Base-by-base conservation (phyloP, 1,140 invertebrate species). In the Drosophila quadrilineata region DNA sequence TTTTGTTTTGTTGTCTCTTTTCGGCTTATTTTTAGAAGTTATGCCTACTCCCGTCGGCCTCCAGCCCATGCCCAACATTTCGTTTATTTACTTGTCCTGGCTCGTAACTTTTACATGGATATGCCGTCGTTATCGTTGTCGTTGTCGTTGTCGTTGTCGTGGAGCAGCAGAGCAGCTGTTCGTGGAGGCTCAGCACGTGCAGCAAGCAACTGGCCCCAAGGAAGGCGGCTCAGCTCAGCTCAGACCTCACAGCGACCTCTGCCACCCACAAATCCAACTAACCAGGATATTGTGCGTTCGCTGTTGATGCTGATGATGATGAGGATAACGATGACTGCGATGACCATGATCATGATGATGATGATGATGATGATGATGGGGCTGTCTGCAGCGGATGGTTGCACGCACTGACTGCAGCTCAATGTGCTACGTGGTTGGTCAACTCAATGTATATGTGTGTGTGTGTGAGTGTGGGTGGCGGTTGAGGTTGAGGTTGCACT, bases 1-100 rank as follows among this genome's bases (percentile, higher is more conserved):
- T 85, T 75, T 85, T 85, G 74, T 85, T 85, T 63, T 79, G 79
- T 85, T 85, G 79, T 85, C 79, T 85, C 79, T 85, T 85, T 85
- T 85, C 79, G 79, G 71, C 79, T 79, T 85, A 75, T 86, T 85
- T 85, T 85, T 85, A 85, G 79, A 85, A 85, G 75, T 75, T 77
- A 64, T 64, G 40, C 64, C 57, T 54, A 54, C 64, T 29, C 43
- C 9, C 19, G n/a, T n/a, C n/a, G n/a, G n/a, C n/a, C 17, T 26
- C 2, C 28, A 36, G 14, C 26, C 14, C 21, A n/a, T 0, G 1
- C 19, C 41, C 4, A 16, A n/a, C 2, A 14, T 21, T 8, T 16
- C 36, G 40, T 68, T 85, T 85, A 85, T 85, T 85, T 86, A 85
- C 80, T 84, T 84, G 70, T 54, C 69, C 69, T 73, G 71, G 59